Evolutionary conservation across 2,888 invertebrate genomes (phyloP).

Genomic region (Cylindroiulus punctatus): DNA sequence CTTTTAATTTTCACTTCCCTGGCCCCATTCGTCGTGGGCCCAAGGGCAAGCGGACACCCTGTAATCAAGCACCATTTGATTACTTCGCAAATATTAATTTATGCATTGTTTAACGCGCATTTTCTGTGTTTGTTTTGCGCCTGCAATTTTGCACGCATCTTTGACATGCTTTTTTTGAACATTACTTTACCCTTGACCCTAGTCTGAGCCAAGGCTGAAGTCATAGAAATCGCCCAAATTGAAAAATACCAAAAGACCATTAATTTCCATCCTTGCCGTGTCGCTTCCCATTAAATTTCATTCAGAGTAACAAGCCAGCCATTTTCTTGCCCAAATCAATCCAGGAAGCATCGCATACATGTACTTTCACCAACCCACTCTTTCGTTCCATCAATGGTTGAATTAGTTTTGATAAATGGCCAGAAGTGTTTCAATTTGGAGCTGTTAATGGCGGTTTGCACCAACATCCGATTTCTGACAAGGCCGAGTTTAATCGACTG

Average conservation of each 20-base stretch:
- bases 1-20: not conserved
- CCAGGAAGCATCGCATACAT: not conserved
- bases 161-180: not conserved
- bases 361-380: not conserved
- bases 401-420: constrained; percentile 10
- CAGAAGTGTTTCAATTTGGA: constrained; percentile 8
- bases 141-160: not conserved
- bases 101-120: not conserved
- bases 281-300: constrained; percentile 22
- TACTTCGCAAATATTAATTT: constrained; percentile 31
- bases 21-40: constrained; percentile 16
- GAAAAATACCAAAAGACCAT: constrained; percentile 21
- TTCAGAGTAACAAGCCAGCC: not conserved
- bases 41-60: constrained; percentile 42
- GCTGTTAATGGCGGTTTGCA: too few species aligned
- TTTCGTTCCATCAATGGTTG: not conserved
- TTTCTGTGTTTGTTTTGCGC: not conserved
- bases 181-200: constrained; percentile 35
- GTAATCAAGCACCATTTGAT: constrained; percentile 29
- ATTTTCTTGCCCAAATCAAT: not conserved
- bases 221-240: constrained; percentile 13
- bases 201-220: not conserved
- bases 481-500: too few species aligned
- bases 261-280: constrained; percentile 24
- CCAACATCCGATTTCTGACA: too few species aligned